Conservation (phyloP, 2,797 vertebrate genomes). For the Aldrovandia affinis region DNA sequence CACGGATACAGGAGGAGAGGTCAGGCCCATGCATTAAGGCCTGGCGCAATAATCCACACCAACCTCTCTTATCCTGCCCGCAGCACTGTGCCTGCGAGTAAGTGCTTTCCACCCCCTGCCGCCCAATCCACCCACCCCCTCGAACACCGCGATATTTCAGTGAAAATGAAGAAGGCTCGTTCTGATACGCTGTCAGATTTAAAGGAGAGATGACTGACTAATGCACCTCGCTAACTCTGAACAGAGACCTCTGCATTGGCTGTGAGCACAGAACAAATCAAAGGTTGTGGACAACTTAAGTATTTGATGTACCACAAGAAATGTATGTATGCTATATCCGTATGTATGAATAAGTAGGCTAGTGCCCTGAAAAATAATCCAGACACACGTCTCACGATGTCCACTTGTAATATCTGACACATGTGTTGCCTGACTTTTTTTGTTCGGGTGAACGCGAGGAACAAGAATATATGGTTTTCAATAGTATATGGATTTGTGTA, state of each 20-base stretch:
- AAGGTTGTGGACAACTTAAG: too few relatives aligned
- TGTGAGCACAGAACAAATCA: not conserved
- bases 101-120: slow-evolving; percentile 52
- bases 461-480: not conserved
- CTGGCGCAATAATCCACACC: slow-evolving; percentile 71
- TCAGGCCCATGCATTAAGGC: slow-evolving; percentile 61
- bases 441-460: not conserved
- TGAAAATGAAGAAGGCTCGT: not conserved
- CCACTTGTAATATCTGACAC: not conserved
- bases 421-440: not conserved
- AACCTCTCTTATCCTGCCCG: slow-evolving; percentile 63
- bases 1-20: slow-evolving; percentile 35
- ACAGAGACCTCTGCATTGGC: not conserved
- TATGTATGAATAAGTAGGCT: not conserved
- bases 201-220: not conserved
- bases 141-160: slow-evolving; percentile 40
- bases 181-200: not conserved
- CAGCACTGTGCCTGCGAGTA: slow-evolving; percentile 53
- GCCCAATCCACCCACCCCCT: slow-evolving; percentile 37
- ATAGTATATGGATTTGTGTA: slow-evolving; percentile 3
- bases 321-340: not conserved
- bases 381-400: not conserved
- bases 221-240: not conserved
- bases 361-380: too few relatives aligned
- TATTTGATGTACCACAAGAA: not conserved